Percentiles rank a stretch among this genome's conserved stretches.
Evolutionary conservation across 2,797 vertebrate genomes (phyloP).

Genomic region (Anguilla pacifica): DNA sequence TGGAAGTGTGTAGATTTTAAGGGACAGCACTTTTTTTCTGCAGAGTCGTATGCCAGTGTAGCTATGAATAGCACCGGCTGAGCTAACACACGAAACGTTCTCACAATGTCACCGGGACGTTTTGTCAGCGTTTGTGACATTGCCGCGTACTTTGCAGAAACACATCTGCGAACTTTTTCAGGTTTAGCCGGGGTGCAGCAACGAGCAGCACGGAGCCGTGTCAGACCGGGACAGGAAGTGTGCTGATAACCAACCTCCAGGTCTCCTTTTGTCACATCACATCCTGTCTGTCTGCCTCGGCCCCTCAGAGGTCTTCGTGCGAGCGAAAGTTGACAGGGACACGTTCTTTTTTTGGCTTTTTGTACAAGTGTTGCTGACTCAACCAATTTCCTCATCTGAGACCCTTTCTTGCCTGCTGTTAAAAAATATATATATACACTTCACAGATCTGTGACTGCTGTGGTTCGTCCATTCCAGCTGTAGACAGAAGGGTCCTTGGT

Average conservation of each 20-base stretch:
- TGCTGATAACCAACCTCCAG: neutral
- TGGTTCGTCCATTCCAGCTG: neutral
- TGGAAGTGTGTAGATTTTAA: neutral
- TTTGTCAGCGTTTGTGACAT: no score
- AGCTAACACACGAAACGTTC: no score
- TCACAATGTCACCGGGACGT: no score
- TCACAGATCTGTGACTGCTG: neutral
- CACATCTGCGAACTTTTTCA: no score
- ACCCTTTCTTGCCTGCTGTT: neutral
- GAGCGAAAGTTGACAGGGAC: no score
- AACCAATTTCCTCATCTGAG: neutral
- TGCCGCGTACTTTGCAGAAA: no score
- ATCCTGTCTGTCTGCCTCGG: slow-evolving; percentile 7
- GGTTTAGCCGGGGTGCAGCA: neutral
- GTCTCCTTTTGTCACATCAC: neutral
- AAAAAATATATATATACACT: neutral
- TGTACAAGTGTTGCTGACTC: neutral
- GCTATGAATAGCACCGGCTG: neutral
- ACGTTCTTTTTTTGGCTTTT: neutral
- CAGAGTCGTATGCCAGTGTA: neutral
- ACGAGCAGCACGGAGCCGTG: neutral
- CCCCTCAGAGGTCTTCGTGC: neutral
- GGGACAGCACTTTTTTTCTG: neutral
- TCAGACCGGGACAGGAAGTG: neutral
- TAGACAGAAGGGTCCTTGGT: neutral